A percentile compares a stretch with the other conserved stretches of the same genome.
phyloP scores from a whole-genome alignment of 2,113 vertebrate species.

The Cebidichthys violaceus region DNA sequence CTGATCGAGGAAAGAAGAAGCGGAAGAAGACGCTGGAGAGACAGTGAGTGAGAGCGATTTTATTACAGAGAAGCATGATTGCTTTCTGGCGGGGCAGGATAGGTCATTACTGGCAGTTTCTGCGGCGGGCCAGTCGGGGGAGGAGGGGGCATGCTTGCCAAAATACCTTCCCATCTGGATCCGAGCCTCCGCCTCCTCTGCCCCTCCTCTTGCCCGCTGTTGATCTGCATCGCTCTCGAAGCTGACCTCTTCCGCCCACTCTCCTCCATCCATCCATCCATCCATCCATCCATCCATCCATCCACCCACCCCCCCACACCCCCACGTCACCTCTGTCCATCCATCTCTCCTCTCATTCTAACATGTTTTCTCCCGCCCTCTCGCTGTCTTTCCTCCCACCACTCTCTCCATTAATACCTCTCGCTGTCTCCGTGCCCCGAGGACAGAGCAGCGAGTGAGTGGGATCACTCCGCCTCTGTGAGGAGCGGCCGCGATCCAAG shows the following conservation, averaged over 20 bases:
- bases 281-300: slow-evolving; percentile 32
- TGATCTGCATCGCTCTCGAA: slow-evolving; percentile 52
- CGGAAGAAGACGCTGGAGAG: background rate
- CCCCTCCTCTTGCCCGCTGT: slow-evolving; percentile 35
- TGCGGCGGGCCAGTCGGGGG: background rate
- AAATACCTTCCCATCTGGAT: slow-evolving; percentile 39
- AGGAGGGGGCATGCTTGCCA: slow-evolving; percentile 32
- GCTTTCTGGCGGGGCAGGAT: slow-evolving; percentile 33
- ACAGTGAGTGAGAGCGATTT: slow-evolving; percentile 30
- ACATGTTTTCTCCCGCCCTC: background rate
- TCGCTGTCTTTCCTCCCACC: slow-evolving; percentile 56
- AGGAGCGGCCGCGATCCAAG: slow-evolving; percentile 51
- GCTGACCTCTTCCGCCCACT: slow-evolving; percentile 64
- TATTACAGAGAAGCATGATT: slow-evolving; percentile 44
- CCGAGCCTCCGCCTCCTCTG: slow-evolving; percentile 8
- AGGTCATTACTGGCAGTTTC: slow-evolving; percentile 40
- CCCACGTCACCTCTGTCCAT: slow-evolving; percentile 37
- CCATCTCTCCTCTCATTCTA: slow-evolving; percentile 23
- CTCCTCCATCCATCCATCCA: slow-evolving; percentile 46
- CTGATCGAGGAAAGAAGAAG: background rate
- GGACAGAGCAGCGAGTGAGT: slow-evolving; percentile 64
- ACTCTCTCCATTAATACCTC: slow-evolving; percentile 63
- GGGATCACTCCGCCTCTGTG: slow-evolving; percentile 52
- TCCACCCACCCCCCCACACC: background rate
- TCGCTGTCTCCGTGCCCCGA: slow-evolving; percentile 57